Evolutionary conservation across 2,113 vertebrate genomes (phyloP), one percentile per base, ranked within the genome.

Genomic region (Notechis scutatus): DNA sequence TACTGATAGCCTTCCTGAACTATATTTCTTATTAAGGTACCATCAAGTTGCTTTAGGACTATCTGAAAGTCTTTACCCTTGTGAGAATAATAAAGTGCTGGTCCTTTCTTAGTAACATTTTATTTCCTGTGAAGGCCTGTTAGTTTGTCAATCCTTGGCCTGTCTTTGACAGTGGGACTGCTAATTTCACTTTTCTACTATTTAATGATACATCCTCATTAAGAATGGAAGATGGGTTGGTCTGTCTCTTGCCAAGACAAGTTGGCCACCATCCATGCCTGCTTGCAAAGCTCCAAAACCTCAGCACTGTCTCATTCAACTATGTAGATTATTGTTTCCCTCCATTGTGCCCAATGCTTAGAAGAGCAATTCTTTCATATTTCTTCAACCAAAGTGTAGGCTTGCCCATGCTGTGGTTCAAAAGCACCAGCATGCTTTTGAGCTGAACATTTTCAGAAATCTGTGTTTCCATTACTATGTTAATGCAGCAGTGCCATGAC

Each of bases 111-210:
- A 89, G 64, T 92, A 55, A 69, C 18, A n/a, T 64, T 90, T 24
- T 90, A 87, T 64, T 92, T 90, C 47, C 56, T 47, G 47, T 54
- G 56, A 85, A 86, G 61, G 74, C 20, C 18, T 18, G 26, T 89
- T 89, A 55, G 45, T 85, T 74, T 91, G 64, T 64, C 24, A 29
- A 4, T 61, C 52, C 47, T 89, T 54, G 56, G 47, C 34, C 87
- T 92, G 0, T 47, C 23, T 92, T 94, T 39, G 5, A 89, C 88
- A 85, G 93, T 88, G 9, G 69, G 24, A 8, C 21, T 81, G 4
- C 59, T 94, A 94, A 50, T 81, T 94, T 94, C 20, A 81, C 5
- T 20, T 94, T 81, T 45, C 69, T 85, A 92, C 90, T 92, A 11
- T 47, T 85, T 55, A 85, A 11, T 90, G 54, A 90, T 54, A 89